These are phyloP conservation scores for Anguilla megastoma DNA, from an alignment of 2,797 vertebrate species.

Conservation along the genomic window DNA sequence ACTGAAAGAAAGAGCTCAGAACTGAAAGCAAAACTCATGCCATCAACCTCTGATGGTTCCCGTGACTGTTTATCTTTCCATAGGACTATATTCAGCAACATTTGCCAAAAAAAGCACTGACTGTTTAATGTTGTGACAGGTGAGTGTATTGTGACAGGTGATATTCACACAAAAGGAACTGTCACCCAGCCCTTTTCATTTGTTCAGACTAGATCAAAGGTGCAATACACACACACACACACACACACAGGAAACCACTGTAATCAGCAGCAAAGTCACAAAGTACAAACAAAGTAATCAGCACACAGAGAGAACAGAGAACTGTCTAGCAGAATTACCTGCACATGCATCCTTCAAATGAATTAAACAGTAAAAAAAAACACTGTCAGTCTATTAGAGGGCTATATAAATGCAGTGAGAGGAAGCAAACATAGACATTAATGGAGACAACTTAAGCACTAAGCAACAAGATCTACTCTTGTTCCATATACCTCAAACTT, in stretches of 20 bases:
- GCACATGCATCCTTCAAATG: conserved; percentile 17
- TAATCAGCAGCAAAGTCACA: too few relatives aligned
- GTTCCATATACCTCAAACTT: not conserved
- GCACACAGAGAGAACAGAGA: not conserved
- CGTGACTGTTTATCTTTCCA: not conserved
- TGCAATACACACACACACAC: not conserved
- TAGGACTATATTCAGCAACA: not conserved
- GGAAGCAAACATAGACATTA: not conserved
- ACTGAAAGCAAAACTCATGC: not conserved
- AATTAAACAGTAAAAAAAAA: not conserved
- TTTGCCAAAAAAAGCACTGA: not conserved
- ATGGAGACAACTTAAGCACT: not conserved
- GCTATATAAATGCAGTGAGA: not conserved
- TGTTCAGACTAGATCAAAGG: not conserved
- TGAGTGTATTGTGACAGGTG: not conserved
- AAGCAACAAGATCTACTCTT: not conserved
- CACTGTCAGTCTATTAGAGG: not conserved
- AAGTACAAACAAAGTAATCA: not conserved
- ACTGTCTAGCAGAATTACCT: conserved; percentile 15
- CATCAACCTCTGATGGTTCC: not conserved
- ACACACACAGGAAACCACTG: not conserved
- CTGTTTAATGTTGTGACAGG: not conserved
- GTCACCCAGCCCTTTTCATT: not conserved
- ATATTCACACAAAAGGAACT: not conserved
- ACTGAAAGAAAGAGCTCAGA: not conserved